These are phyloP conservation scores for Ariopsis seemanni DNA, from an alignment of 2,113 vertebrate genomes.

Conservation along the genomic window DNA sequence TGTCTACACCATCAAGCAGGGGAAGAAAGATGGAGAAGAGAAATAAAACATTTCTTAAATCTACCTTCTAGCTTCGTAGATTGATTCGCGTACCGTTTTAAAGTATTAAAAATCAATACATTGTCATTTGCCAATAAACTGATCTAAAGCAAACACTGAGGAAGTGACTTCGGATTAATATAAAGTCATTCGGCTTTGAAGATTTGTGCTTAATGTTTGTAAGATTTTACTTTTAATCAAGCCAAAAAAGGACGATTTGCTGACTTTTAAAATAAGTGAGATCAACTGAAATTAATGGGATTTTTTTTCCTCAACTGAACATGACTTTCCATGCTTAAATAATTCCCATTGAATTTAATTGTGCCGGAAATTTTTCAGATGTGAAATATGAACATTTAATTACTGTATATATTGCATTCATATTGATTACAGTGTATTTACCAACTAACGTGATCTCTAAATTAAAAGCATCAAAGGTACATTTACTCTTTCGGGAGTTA, in stretches of 20 bases:
- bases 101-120: not conserved
- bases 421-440: not conserved
- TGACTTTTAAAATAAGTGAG: not conserved
- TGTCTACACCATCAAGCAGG: not conserved
- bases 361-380: not conserved
- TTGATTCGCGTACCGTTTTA: not conserved
- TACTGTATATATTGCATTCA: not conserved
- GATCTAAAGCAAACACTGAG: not conserved
- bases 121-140: not conserved
- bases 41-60: not conserved
- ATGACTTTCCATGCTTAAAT: not conserved
- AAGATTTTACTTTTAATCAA: not conserved
- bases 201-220: not conserved
- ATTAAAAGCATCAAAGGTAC: not conserved
- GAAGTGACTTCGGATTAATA: not conserved
- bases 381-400: not conserved
- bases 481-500: not conserved
- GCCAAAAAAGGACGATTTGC: not conserved
- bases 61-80: not conserved
- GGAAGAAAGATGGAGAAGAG: constrained; percentile 1
- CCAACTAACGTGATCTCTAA: no score
- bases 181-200: not conserved
- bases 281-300: not conserved
- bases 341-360: not conserved
- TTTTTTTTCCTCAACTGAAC: not conserved